Base-by-base conservation (phyloP, 2,113 vertebrate genomes). In the Panthera leo region DNA sequence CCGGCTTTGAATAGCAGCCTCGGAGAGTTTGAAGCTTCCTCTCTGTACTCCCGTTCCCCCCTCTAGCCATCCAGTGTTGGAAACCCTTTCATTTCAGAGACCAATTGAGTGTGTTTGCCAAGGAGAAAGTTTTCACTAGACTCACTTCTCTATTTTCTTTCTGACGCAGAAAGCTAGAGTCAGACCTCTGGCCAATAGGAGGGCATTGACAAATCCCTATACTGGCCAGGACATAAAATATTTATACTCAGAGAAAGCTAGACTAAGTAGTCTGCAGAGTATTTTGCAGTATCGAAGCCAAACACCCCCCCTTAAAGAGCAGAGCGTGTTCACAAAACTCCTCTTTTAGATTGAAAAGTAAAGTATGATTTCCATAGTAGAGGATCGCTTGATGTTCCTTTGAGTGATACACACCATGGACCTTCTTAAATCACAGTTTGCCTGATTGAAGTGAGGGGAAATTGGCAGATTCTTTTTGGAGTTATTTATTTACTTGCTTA, bases 1-100 rank as follows among this genome's bases (percentile, higher is more conserved):
- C 58, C 67, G 94, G 85, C 97, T 97, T 98, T 98, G 97, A 98
- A 97, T 95, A 78, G 71, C 80, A 96, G 93, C 76, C 96, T 67
- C 48, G 82, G 88, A 97, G 85, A 98, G 90, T 96, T 92, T 98
- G 95, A 97, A 97, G 97, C 86, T 95, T 97, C 78, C 71, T 97
- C 85, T 98, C 97, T 97, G 95, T 97, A 94, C 95, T 98, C 78
- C 45, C 27, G 14, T 68, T 97, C 51, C 83, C 76, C 91, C 97
- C 97, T 97, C 97, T 86, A 98, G 98, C 97, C 91, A 98, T 98
- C 91, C 31, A 95, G 88, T 70, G 58, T 76, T 98, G 96, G 94
- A 98, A 98, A 96, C 45, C 96, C 97, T 98, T 98, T 97, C 78
- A 98, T 98, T 98, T 97, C 97, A 94, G 96, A 97, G 85, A 95